These are phyloP conservation scores for Melipona beecheii DNA, from an alignment of 2,888 invertebrate genomes.

Conservation along the genomic window DNA sequence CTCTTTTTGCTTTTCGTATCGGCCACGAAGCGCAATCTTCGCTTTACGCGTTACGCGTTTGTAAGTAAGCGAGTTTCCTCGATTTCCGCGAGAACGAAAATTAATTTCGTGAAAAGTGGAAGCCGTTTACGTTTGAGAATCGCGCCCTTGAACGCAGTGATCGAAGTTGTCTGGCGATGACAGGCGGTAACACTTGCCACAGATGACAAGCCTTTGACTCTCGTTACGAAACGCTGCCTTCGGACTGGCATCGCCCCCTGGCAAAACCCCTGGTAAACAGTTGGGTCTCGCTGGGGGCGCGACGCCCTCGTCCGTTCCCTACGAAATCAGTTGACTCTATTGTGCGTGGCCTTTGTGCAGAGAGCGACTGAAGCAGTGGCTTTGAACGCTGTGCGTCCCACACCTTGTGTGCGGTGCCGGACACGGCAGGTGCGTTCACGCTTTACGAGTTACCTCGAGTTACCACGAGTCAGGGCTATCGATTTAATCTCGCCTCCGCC, in stretches of 20 bases:
- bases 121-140: constrained; percentile 9
- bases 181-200: constrained; percentile 73
- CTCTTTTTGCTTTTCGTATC: not conserved
- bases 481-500: constrained; percentile 44
- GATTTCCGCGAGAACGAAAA: not conserved
- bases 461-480: constrained; percentile 16
- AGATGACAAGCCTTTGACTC: constrained; percentile 74
- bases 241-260: constrained; percentile 56
- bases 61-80: not conserved
- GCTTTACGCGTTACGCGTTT: not conserved
- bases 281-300: constrained; percentile 32
- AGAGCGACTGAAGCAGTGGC: constrained; percentile 56
- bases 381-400: constrained; percentile 61
- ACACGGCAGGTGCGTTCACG: constrained; percentile 56
- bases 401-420: constrained; percentile 54
- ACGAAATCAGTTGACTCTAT: constrained; percentile 61
- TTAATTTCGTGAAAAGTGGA: not conserved
- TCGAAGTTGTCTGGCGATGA: constrained; percentile 69
- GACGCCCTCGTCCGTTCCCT: constrained; percentile 50
- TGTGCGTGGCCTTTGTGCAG: constrained; percentile 70
- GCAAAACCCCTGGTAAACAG: constrained; percentile 56
- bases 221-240: constrained; percentile 56
- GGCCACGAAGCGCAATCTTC: not conserved
- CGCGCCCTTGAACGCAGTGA: constrained; percentile 41
- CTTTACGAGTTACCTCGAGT: constrained; percentile 43